Evolutionary conservation across 2,113 vertebrate species (phyloP).

Genomic region (Dryoscopus gambensis): DNA sequence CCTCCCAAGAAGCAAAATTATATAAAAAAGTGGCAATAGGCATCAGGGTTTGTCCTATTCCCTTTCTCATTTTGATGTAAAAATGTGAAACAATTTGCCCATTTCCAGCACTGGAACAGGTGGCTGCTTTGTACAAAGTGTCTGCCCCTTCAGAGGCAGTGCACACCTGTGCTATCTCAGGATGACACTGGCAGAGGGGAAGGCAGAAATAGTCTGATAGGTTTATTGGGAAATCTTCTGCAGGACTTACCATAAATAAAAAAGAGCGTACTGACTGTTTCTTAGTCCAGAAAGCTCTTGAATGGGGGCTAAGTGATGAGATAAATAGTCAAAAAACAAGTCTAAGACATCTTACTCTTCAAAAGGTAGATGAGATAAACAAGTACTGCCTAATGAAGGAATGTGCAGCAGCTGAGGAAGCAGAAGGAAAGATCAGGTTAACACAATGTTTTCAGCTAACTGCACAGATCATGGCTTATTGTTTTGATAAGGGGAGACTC

Average conservation of each 20-base stretch:
- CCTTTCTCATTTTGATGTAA: background rate
- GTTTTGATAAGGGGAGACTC: background rate
- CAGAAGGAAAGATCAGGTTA: background rate
- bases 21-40: background rate
- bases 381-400: background rate
- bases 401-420: background rate
- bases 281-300: background rate
- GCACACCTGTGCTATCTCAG: background rate
- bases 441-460: background rate
- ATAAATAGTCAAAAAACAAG: background rate
- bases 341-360: background rate
- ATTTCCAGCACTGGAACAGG: background rate
- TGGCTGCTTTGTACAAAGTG: background rate
- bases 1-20: fast-evolving
- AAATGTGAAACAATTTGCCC: background rate
- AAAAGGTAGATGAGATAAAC: background rate
- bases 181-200: background rate
- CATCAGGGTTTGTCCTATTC: background rate
- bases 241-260: background rate
- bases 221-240: background rate
- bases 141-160: background rate
- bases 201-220: background rate
- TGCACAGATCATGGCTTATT: background rate
- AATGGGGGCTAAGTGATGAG: background rate
- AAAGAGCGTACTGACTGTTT: background rate